A percentile compares a stretch with the other conserved stretches of the same genome.
Evolutionary conservation across 1,140 invertebrate species (phyloP).

Genomic region (Plutomurus gul): DNA sequence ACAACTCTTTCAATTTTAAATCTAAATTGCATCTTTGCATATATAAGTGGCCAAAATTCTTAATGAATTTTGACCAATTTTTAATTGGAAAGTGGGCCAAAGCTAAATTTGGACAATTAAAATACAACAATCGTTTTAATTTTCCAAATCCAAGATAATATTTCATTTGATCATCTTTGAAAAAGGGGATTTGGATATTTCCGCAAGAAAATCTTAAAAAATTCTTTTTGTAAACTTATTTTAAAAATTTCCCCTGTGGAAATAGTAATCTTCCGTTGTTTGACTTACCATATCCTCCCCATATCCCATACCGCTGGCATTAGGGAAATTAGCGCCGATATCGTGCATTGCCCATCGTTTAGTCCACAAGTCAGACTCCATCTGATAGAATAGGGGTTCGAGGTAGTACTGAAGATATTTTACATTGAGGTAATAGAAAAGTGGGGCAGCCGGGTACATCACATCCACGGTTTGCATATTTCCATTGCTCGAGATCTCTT

Average conservation of each 20-base stretch:
- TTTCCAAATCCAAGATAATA: no score
- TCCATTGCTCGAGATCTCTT: slow-evolving; percentile 41
- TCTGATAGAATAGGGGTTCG: slow-evolving; percentile 46
- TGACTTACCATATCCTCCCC: slow-evolving; percentile 34
- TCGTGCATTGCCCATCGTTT: slow-evolving; percentile 41
- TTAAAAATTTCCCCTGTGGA: no score
- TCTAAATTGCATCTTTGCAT: no score
- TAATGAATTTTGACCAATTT: no score
- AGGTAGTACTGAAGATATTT: slow-evolving; percentile 17
- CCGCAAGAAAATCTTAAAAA: no score
- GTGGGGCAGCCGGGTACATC: slow-evolving; percentile 41
- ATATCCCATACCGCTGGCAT: slow-evolving; percentile 42
- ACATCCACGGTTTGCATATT: slow-evolving; percentile 49
- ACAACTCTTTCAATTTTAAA: background rate
- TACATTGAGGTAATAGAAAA: slow-evolving; percentile 42
- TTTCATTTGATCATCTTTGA: no score
- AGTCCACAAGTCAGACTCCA: slow-evolving; percentile 45
- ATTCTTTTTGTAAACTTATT: no score
- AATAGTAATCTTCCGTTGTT: background rate
- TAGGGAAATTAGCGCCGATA: slow-evolving; percentile 43
- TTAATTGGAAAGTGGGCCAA: no score
- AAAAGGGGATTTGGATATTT: no score
- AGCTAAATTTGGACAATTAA: no score
- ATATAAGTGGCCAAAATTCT: no score
- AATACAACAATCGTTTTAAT: no score